Percentiles rank a stretch among this genome's conserved stretches.
Evolutionary conservation across 64 coral and sea anemone species (phyloP).

Genomic region (Stichodactyla mertensii): DNA sequence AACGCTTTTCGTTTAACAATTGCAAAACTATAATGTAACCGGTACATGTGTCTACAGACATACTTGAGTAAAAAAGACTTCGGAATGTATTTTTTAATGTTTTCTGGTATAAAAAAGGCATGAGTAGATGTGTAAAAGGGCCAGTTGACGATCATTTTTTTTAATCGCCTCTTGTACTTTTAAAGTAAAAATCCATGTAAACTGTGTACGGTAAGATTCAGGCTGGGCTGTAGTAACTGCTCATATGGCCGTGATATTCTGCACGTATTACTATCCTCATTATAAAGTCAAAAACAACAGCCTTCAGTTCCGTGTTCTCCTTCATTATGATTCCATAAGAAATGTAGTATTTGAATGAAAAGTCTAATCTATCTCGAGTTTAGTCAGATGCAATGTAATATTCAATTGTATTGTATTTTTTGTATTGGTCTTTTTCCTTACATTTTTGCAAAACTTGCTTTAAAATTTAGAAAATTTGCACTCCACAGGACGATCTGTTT

Average conservation of each 20-base stretch:
- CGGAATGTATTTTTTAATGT: neutral
- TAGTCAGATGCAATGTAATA: no score
- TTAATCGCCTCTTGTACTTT: no score
- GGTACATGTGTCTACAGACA: neutral
- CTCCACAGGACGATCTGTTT: no score
- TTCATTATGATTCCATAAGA: neutral
- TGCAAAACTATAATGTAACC: neutral
- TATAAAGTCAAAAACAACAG: neutral
- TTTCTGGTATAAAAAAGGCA: no score
- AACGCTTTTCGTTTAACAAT: neutral
- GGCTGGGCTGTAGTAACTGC: neutral
- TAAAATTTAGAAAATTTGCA: no score
- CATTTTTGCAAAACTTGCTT: no score
- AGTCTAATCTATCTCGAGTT: neutral
- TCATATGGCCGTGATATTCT: neutral
- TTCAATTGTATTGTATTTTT: no score
- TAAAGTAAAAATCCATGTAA: no score
- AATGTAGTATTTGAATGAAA: neutral
- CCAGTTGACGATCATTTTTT: no score
- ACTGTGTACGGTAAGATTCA: neutral
- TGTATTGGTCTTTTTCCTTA: no score
- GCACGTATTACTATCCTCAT: neutral
- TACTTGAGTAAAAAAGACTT: neutral
- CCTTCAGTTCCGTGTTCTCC: neutral
- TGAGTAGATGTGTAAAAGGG: no score